These are phyloP conservation scores for Siniperca undulata DNA, from an alignment of 2,797 vertebrate species.

Conservation along the genomic window DNA sequence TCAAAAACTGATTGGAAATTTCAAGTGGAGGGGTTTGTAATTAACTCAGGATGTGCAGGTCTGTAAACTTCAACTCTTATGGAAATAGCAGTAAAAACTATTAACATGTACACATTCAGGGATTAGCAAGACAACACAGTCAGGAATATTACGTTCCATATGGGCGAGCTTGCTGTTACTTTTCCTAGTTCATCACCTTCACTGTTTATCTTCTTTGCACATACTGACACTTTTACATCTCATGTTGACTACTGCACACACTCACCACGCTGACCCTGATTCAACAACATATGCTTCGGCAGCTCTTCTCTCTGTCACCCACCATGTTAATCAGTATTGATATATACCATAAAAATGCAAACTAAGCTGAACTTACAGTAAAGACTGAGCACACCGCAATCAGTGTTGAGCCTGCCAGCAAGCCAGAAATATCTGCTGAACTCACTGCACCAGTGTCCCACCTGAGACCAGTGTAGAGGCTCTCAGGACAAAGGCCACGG, in stretches of 20 bases:
- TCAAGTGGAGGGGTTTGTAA: conserved; percentile 46
- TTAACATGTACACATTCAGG: conserved; percentile 25
- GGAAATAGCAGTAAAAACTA: conserved; percentile 21
- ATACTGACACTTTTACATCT: conserved; percentile 7
- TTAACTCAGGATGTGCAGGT: conserved; percentile 36
- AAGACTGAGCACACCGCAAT: conserved; percentile 51
- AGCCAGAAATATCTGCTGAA: conserved; percentile 72
- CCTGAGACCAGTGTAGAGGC: conserved; percentile 43
- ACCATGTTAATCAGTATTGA: conserved; percentile 57
- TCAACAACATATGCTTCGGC: background rate
- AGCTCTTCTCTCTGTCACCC: conserved; percentile 28
- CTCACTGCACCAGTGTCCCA: conserved; percentile 68
- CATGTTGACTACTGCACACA: conserved; percentile 26
- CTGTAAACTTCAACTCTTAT: conserved; percentile 17
- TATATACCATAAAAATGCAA: conserved; percentile 60
- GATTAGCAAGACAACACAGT: conserved; percentile 16
- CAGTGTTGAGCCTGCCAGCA: conserved; percentile 46
- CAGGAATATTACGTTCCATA: conserved; percentile 22
- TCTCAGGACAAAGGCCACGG: conserved; percentile 33
- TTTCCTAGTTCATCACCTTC: conserved; percentile 5
- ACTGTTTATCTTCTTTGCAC: conserved; percentile 17
- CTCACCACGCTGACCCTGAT: background rate
- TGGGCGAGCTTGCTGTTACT: background rate
- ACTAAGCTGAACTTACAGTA: conserved; percentile 57
- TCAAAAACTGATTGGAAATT: conserved; percentile 48